Conservation (phyloP, 2,888 invertebrate species). For the Plagodis dolabraria region DNA sequence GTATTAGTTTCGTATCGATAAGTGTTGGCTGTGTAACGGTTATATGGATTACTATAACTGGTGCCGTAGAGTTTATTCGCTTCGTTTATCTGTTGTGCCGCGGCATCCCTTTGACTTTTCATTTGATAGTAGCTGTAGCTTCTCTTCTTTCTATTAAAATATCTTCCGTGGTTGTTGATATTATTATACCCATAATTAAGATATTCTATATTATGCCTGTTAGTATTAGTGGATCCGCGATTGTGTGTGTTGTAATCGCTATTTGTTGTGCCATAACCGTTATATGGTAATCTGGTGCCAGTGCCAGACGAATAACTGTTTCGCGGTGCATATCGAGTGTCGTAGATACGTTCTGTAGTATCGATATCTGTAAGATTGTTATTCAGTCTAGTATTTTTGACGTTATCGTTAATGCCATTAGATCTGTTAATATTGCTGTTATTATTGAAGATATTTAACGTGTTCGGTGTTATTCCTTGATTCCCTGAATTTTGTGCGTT, state of each 20-base stretch:
- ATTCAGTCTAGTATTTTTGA: neutral
- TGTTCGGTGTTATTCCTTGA: no score
- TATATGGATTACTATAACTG: slow-evolving; percentile 13
- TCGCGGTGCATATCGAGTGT: no score
- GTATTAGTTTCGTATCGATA: neutral
- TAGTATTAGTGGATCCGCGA: no score
- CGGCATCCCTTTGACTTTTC: neutral
- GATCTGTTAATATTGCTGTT: neutral
- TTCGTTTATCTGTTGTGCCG: neutral
- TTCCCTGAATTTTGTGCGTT: no score
- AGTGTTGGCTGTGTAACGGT: neutral
- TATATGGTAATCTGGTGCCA: no score
- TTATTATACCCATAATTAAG: no score
- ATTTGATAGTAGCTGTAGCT: slow-evolving; percentile 4
- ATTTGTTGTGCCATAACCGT: neutral
- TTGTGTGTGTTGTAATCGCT: neutral
- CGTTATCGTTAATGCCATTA: slow-evolving; percentile 1
- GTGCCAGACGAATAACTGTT: no score
- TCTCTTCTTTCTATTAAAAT: slow-evolving; percentile 6
- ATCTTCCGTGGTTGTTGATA: no score
- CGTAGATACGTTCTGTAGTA: no score
- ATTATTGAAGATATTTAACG: no score
- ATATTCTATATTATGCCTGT: no score
- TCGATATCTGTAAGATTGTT: neutral
- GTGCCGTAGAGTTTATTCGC: neutral